phyloP scores from a whole-genome alignment of 2,888 invertebrate species.

The Entomobrya multifasciata region DNA sequence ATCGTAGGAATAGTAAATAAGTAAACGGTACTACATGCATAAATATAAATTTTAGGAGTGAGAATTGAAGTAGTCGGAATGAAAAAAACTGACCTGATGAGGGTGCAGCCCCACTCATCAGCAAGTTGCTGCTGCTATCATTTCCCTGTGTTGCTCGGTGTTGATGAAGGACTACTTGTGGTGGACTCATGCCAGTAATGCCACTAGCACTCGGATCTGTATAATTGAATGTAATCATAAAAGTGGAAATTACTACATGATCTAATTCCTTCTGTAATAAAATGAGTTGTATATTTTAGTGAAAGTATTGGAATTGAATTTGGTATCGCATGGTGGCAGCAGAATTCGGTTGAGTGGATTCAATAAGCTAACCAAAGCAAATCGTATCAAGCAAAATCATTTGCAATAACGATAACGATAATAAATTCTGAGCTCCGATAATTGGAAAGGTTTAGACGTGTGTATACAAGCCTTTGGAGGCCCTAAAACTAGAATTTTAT shows the following conservation, averaged over 20 bases:
- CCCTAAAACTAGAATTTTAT: no score
- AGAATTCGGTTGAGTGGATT: not conserved
- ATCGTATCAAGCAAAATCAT: not conserved
- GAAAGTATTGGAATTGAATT: not conserved
- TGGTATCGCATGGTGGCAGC: not conserved
- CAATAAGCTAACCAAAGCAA: not conserved
- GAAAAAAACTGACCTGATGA: constrained; percentile 53
- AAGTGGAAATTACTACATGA: constrained; percentile 66
- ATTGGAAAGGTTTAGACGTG: not conserved
- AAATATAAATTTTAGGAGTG: constrained; percentile 1
- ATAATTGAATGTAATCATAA: constrained; percentile 67
- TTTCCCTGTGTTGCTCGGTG: not conserved
- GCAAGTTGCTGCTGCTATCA: constrained; percentile 27
- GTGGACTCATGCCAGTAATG: constrained; percentile 27
- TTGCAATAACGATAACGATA: constrained; percentile 25
- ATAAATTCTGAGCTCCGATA: not conserved
- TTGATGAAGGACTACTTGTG: constrained; percentile 31
- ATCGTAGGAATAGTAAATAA: not conserved
- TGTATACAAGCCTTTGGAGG: no score
- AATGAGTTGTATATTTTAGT: constrained; percentile 35
- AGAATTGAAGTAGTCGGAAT: constrained; percentile 28
- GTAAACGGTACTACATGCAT: not conserved
- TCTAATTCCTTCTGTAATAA: constrained; percentile 62
- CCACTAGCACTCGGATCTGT: constrained; percentile 44
- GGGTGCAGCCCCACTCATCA: constrained; percentile 56